These are phyloP conservation scores for roundworm (Caenorhabditis elegans) DNA, from an alignment of 1,140 invertebrate species.

Conservation along the genomic window WBcel235 BX284604.4:664001-664500, in stretches of 20 bases:
- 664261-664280: background rate
- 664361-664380: background rate
- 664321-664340: background rate
- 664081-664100: background rate
- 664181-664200: background rate
- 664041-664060: slow-evolving; percentile 20
- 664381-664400: background rate
- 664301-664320: background rate
- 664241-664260: slow-evolving; percentile 9
- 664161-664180: background rate
- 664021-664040: background rate
- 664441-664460: background rate
- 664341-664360: slow-evolving; percentile 14
- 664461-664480: no score
- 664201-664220: background rate
- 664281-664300: slow-evolving; percentile 18
- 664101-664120: slow-evolving; percentile 29
- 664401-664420: slow-evolving; percentile 1
- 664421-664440: background rate
- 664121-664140: background rate
- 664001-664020: no score
- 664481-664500: no score
- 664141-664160: background rate
- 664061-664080: slow-evolving; percentile 11
- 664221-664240: background rate